Base-by-base conservation (phyloP, 2,113 vertebrate species). In the Scartelaos histophorus region DNA sequence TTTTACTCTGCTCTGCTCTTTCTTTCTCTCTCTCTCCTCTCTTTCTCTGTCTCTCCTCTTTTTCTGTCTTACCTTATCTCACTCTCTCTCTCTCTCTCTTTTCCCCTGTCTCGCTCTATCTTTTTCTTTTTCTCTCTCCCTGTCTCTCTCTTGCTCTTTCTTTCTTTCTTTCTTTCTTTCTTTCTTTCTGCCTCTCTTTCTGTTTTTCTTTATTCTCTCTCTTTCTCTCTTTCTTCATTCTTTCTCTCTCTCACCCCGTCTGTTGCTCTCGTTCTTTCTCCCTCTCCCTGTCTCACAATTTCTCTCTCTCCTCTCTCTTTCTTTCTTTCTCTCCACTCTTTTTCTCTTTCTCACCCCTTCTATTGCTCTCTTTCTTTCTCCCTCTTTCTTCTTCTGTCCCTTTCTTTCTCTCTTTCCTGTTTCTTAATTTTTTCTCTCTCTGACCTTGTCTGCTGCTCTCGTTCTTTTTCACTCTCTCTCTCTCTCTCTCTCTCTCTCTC, bases 331-430 rank as follows among this genome's bases (percentile, higher is more conserved):
- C 12, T 45, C 7, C 2, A 2, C 7, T 79, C 75, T 73, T 74
- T 62, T 62, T 66, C 73, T 79, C 75, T 70, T 72, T 58, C 49
- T 15, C 49, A 2, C 49, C 16, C 19, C 49, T 66, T 73, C 76
- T n/a, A n/a, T n/a, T n/a, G n/a, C n/a, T n/a, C 74, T 54, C 57
- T 16, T 29, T 64, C 47, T 17, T 19, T 67, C 65, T 43, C 64
- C 61, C 77, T 71, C 62, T 70, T 65, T 53, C 21, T 46, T 70
- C 53, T 74, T n/a, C n/a, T n/a, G n/a, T 10, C 22, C 54, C 54
- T 1, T 12, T 3, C n/a, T 21, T 22, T 29, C 29, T 2, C 2
- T 29, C 29, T 24, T 24, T n/a, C n/a, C 16, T 53, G 3, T 7
- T 11, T 7, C 43, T n/a, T n/a, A n/a, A n/a, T n/a, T n/a, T n/a